Base-by-base conservation (phyloP, 2,797 vertebrate species). In the Pantherophis alleghaniensis region DNA sequence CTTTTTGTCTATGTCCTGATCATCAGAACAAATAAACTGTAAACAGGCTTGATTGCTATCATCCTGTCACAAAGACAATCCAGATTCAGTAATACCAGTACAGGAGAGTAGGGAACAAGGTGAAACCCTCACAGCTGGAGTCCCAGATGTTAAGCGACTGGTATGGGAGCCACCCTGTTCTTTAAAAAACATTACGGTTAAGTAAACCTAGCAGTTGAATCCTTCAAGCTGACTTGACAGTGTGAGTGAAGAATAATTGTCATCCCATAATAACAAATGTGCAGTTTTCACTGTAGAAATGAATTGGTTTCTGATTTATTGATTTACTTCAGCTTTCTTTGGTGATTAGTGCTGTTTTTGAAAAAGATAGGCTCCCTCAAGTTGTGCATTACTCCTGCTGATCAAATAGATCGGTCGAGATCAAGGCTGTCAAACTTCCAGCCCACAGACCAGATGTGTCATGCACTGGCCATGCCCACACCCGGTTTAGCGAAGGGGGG, bases 71-170 rank as follows among this genome's bases (percentile, higher is more conserved):
- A 83, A 94, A 95, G 95, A 51, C 92, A 95, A 83, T 16, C 59
- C 88, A 79, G 89, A 95, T 94, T 93, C 94, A 91, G 95, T 91
- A 97, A 95, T 61, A 24, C 20, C 42, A 61, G 93, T 0, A 0
- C 1, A 61, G 91, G 93, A 94, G 59, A 91, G 95, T 87, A 86
- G 93, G 91, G 94, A 94, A 88, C 0, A 14, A 95, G 60, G 91
- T 69, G 86, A 92, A 95, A 95, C 61, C 53, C 92, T 95, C 63
- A 1, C 95, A 97, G 94, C 97, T 97, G 96, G 92, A 96, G 96
- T 93, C 83, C 96, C 97, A 97, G 97, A 97, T 97, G 97, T 96
- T 97, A 87, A 96, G 97, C 96, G 97, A 97, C 93, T 93, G 96
- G n/a, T 0, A 24, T n/a, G 93, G 32, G 93, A 97, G 95, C 66